Evolutionary conservation across 2,888 invertebrate genomes (phyloP), one percentile per base, ranked within the genome.

Genomic region (Drosophila longiperda): DNA sequence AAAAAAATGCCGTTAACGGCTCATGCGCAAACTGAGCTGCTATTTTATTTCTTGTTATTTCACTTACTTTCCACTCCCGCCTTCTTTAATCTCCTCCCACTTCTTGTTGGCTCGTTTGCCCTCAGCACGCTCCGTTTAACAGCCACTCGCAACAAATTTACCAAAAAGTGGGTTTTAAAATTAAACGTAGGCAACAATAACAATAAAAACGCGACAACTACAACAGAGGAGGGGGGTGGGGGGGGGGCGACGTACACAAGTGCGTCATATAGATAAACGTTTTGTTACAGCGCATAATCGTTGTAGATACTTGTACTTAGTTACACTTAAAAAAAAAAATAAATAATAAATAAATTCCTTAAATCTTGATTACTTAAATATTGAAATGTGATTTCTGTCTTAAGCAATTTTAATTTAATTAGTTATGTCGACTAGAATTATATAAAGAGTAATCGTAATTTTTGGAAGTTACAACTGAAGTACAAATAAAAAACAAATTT

Each of bases 281-380:
- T 86, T 88, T 88, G 78, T 83, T 69, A 83, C 83, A 88, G 75
- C 81, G 80, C 71, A 81, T 84, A 89, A 89, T 82, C 79, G 82
- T 72, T 68, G 79, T 65, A 66, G 74, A 68, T 75, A 73, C 78
- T 65, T 63, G 59, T 75, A 69, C 45, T 62, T 80, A 81, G 71
- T 45, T 62, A 48, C 60, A 80, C 61, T 80, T 48, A 58, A 57
- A 70, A 55, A 58, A 63, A 75, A 49, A 29, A 17, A 12, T 33
- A 12, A 15, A 6, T 8, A 15, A 45, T 8, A 8, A 6, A 26
- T 26, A 2, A 26, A 26, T 26, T 26, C 26, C 26, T 26, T 26
- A 29, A 29, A 29, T 29, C 5, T 26, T 26, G 26, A 26, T 26
- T 29, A 29, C 29, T 29, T 29, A 6, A 29, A 29, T 29, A 29